Evolutionary conservation across 2,797 vertebrate genomes (phyloP).

Genomic region (Ambastaia sidthimunki): DNA sequence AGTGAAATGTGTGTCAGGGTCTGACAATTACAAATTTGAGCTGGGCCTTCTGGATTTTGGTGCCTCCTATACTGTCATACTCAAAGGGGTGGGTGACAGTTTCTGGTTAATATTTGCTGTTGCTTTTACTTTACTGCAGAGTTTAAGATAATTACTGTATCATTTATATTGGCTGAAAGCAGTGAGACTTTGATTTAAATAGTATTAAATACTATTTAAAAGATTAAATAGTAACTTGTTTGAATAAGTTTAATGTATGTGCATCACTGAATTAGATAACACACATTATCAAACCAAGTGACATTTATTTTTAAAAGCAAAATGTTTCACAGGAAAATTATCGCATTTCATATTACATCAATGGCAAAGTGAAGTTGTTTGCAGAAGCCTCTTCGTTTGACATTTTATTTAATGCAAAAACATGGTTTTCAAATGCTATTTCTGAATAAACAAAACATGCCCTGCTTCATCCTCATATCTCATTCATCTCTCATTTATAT

Average conservation of each 20-base stretch:
- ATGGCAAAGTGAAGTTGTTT: background rate
- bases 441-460: background rate
- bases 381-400: background rate
- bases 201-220: background rate
- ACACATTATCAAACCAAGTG: too few species aligned
- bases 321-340: background rate
- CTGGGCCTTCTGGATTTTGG: conserved; percentile 90
- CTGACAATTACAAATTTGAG: conserved; percentile 67
- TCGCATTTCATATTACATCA: background rate
- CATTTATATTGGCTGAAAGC: background rate
- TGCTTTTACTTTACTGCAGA: background rate
- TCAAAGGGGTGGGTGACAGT: conserved; percentile 78
- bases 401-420: background rate
- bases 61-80: conserved; percentile 83
- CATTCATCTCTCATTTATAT: background rate
- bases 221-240: background rate
- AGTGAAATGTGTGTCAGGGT: conserved; percentile 67
- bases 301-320: background rate
- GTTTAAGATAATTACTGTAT: background rate
- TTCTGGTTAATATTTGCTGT: conserved; percentile 44
- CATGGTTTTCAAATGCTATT: background rate
- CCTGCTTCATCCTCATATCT: background rate
- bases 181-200: background rate
- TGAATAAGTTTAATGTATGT: background rate
- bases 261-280: background rate